Percentiles rank a stretch among this genome's conserved stretches.
Evolutionary conservation across 2,888 invertebrate species (phyloP).

Genomic region (Rosalia funebris): DNA sequence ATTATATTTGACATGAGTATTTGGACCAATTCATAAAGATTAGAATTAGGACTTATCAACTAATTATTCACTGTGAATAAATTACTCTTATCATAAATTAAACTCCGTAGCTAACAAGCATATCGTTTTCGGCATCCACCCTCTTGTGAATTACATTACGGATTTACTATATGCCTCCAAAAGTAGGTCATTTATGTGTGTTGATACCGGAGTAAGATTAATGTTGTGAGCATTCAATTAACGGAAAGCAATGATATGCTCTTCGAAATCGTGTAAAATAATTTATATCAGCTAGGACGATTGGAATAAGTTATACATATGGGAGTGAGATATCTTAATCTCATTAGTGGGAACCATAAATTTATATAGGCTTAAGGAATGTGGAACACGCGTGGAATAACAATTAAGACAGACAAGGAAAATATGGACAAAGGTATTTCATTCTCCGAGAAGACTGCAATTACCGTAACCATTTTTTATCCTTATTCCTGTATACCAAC

Average conservation of each 20-base stretch:
- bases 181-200: background rate
- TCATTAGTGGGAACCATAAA: constrained; percentile 1
- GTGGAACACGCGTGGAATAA: constrained; percentile 15
- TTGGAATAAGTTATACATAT: constrained; percentile 3
- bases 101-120: too few species aligned
- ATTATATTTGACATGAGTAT: too few species aligned
- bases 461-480: too few species aligned
- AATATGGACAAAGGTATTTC: background rate
- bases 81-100: too few species aligned
- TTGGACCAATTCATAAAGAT: too few species aligned
- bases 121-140: too few species aligned
- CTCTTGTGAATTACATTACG: background rate
- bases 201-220: background rate
- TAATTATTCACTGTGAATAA: too few species aligned
- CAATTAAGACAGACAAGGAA: background rate
- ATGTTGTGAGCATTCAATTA: background rate
- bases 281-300: background rate
- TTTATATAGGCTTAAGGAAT: constrained; percentile 1
- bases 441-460: too few species aligned
- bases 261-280: constrained; percentile 8
- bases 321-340: constrained; percentile 1
- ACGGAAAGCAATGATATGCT: background rate
- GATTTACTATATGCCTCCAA: background rate
- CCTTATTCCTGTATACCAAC: too few species aligned
- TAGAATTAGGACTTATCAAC: too few species aligned